Percentiles rank a stretch among this genome's conserved stretches.
Conservation (phyloP, 2,797 vertebrate species). For the Acomys russatus region DNA sequence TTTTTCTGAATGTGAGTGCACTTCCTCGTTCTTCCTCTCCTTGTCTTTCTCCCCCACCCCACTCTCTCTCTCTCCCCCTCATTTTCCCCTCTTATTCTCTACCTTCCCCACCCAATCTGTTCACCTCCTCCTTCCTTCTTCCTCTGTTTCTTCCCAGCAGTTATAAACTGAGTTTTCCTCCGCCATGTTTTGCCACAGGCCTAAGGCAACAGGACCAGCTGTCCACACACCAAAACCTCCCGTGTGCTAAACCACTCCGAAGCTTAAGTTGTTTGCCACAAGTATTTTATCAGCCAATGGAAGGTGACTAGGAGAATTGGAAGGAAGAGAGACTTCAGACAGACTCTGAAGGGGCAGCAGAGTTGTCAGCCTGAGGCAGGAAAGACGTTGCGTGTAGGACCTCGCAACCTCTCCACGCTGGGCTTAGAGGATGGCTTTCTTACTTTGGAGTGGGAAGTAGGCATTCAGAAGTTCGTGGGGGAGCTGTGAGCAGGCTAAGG, state of each 20-base stretch:
- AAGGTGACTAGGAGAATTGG: background rate
- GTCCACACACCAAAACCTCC: background rate
- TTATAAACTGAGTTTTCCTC: background rate
- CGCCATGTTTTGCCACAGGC: background rate
- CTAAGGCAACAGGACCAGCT: background rate
- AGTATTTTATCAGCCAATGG: background rate
- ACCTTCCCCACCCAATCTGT: fast-evolving
- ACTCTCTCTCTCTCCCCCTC: background rate
- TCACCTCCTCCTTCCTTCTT: background rate
- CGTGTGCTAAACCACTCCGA: no score
- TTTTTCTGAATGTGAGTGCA: background rate
- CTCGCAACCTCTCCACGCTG: no score
- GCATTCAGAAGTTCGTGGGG: background rate
- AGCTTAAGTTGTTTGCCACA: background rate
- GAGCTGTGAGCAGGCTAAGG: background rate
- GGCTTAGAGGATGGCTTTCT: no score
- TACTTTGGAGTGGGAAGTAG: background rate
- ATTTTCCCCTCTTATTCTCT: background rate
- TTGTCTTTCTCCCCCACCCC: fast-evolving
- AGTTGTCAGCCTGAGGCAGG: background rate
- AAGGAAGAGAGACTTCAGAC: background rate
- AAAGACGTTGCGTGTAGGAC: background rate
- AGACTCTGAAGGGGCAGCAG: background rate
- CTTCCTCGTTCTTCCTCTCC: background rate
- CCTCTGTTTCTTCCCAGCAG: background rate